Evolutionary conservation across 2,113 vertebrate genomes (phyloP), one percentile per base, ranked within the genome.

Genomic region (Coptodon bakossiorum): DNA sequence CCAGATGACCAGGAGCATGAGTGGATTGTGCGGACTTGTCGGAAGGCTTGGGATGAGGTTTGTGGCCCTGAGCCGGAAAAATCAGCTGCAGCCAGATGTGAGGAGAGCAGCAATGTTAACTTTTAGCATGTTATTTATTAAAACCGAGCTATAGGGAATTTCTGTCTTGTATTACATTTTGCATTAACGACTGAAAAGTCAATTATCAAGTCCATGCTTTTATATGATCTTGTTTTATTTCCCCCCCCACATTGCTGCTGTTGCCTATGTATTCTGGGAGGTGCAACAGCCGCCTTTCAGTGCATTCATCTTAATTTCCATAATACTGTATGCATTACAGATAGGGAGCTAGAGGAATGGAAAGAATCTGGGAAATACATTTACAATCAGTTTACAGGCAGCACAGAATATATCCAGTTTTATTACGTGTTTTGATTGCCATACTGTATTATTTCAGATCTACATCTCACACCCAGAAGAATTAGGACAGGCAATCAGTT

Each of bases 11-110:
- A 96, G 0, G 98, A 99, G 78, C 98, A 99, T 0, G 96, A 97
- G 61, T 99, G 98, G 98, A 99, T 99, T 53, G 22, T 97, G 86
- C 90, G 78, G 86, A 98, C 95, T 6, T 99, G 99, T 94, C 97
- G 97, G 43, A 98, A 96, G 94, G 97, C 97, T 83, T 95, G 93
- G 95, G 95, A 96, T 12, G 88, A 97, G 82, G 86, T 87, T 12
- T 40, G 9, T 63, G 94, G 91, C 24, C 79, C 34, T 4, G 73
- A 80, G 80, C 81, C 91, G 0, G 92, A 95, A 48, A 76, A 76
- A 45, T 56, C 73, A 34, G 7, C 16, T 43, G 36, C 45, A 86
- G 3, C 43, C 34, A 73, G 12, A 86, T 7, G 12, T 40, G 79
- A 89, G 61, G 68, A 92, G 13, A 79, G 10, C 45, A 88, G 45